Base-by-base conservation (phyloP, 2,888 invertebrate species). In the Heteromyza rotundicornis region DNA sequence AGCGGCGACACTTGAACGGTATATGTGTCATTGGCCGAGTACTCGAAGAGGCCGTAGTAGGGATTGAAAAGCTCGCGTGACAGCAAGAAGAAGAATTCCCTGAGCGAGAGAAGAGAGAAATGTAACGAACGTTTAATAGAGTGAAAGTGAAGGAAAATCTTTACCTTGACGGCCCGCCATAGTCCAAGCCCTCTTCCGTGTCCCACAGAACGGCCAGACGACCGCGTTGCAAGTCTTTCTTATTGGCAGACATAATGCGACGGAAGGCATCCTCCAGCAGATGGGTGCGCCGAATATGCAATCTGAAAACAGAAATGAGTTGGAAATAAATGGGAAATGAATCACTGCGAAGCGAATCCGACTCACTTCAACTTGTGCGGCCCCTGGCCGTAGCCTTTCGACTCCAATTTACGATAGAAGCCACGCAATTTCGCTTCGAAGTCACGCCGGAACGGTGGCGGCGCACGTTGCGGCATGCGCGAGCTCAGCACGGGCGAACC, bases 61-160 rank as follows among this genome's bases (percentile, higher is more conserved):
- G 98, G 98, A 86, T 98, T 98, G 85, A 98, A 98, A 10, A 98
- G 87, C 81, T 98, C 96, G 58, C 98, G 87, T 0, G 97, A 98
- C n/a, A 98, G 86, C 24, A 98, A 88, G 84, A 97, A 98, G 88
- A 98, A 98, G 85, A 98, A 97, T 85, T 98, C 98, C 24, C 97
- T 78, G 57, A 1, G 64, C 65, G n/a, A 40, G 8, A 17, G 14
- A 14, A 54, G 2, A 27, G 14, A 27, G 44, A 36, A 22, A 1
- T 14, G 52, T n/a, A 50, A 52, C 8, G 17, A 19, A 55, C 22
- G 8, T 2, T 47, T 23, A 12, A 19, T n/a, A n/a, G n/a, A n/a
- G n/a, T 54, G 7, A 44, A n/a, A 56, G 23, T 1, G 44, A 59
- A 3, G 3, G 24, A n/a, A 7, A 40, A n/a, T n/a, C n/a, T n/a